Evolutionary conservation across 2,888 invertebrate species (phyloP), one percentile per base, ranked within the genome.

Genomic region (Drosophila vallismaia): DNA sequence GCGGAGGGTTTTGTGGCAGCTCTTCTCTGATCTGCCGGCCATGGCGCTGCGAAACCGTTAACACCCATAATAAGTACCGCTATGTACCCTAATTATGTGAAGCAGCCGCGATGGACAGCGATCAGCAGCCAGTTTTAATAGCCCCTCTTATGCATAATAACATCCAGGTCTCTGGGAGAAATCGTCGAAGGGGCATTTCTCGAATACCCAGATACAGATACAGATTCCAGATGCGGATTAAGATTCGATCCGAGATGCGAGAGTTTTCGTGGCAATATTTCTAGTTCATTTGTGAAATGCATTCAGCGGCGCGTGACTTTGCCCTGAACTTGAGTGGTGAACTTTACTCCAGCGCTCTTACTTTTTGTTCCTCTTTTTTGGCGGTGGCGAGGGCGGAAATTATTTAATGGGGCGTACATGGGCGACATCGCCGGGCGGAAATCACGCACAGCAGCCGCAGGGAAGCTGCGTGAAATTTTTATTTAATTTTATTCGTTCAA

Each of bases 401-500:
- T 90, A 90, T 89, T 89, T 89, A 89, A 90, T 89, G 89, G 81
- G 76, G 80, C 89, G 89, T 79, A 86, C 86, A 86, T 79, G 80
- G 64, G 69, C 62, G 58, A 60, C 77, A 69, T 70, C 56, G 63
- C 56, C 56, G 56, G 71, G 82, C 88, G 88, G 85, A 86, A 84
- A 86, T 86, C 88, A 88, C 87, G 88, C 85, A 75, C 87, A 67
- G 86, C 58, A 56, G 57, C 46, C 33, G 56, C 9, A 44, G 63
- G 80, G 67, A 77, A 71, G 72, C 72, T 77, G 77, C 72, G 70
- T 82, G 70, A 75, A 77, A 82, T 73, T 76, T 82, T 76, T 68
- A 86, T 83, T 76, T 85, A 76, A 86, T 82, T 79, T 74, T 59
- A 79, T 79, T 74, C 74, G 73, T n/a, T 19, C 19, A 19, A 19